phyloP scores from a whole-genome alignment of 2,113 vertebrate genomes.

The Malurus alboscapulatus region DNA sequence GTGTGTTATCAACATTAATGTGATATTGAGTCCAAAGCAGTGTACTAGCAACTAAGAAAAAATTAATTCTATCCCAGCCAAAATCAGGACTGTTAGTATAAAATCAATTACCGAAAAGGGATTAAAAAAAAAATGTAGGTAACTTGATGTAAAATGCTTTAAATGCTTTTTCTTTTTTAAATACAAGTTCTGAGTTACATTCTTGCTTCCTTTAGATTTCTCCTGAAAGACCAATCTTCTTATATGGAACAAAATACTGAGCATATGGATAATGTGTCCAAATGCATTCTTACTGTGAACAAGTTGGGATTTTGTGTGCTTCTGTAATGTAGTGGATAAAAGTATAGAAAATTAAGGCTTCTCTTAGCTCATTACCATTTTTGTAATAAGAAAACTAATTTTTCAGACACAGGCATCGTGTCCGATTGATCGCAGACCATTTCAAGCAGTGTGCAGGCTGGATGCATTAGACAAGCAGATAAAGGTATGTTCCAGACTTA shows the following conservation, averaged over 20 bases:
- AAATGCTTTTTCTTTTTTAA: neutral
- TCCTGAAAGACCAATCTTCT: neutral
- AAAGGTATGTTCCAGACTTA: constrained; percentile 66
- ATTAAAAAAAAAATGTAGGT: neutral
- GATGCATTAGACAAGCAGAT: constrained; percentile 67
- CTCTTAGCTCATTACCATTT: neutral
- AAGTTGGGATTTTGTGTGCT: neutral
- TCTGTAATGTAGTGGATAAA: neutral
- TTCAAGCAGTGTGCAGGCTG: constrained; percentile 83
- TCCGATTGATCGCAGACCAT: constrained; percentile 91
- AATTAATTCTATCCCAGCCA: neutral
- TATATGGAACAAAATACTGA: neutral
- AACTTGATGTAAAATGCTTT: neutral
- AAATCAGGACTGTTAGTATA: neutral
- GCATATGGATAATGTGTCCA: neutral
- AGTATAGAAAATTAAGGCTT: neutral
- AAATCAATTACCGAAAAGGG: neutral
- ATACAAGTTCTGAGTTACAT: neutral
- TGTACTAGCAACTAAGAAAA: neutral
- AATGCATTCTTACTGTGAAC: neutral
- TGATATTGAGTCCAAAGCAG: neutral
- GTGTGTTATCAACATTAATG: neutral
- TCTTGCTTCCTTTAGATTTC: neutral
- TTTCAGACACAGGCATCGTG: constrained; percentile 87
- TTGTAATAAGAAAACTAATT: constrained; percentile 34